phyloP scores from a whole-genome alignment of 2,888 invertebrate species.

The Campopleginae sp. region DNA sequence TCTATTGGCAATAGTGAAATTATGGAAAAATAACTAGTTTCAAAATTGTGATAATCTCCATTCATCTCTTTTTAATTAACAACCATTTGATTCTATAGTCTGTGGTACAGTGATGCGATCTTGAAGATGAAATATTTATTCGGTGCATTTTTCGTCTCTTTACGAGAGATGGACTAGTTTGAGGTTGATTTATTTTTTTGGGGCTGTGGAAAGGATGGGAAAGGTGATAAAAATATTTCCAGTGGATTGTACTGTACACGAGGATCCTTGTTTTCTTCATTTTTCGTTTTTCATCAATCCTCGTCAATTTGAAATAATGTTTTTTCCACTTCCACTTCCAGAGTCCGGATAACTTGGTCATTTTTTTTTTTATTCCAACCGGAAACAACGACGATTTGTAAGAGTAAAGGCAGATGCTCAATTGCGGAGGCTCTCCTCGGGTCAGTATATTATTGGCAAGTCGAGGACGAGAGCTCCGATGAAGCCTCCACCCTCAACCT shows the following conservation, averaged over 20 bases:
- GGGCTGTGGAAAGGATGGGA: background rate
- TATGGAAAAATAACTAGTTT: background rate
- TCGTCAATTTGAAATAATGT: background rate
- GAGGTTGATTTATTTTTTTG: constrained; percentile 10
- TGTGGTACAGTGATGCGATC: background rate
- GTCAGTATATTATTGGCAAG: constrained; percentile 86
- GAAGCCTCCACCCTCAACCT: constrained; percentile 85
- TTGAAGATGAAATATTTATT: background rate
- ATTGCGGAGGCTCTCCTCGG: constrained; percentile 50
- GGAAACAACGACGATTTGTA: background rate
- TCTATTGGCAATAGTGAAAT: background rate
- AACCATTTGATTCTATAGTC: background rate
- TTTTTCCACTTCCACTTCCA: background rate
- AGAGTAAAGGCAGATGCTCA: constrained; percentile 40
- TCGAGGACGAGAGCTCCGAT: constrained; percentile 87
- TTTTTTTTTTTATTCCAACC: constrained; percentile 11
- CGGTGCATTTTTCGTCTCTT: constrained; percentile 21
- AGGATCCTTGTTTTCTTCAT: constrained; percentile 3
- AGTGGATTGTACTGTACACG: background rate
- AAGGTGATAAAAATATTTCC: constrained; percentile 9
- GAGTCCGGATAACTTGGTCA: background rate
- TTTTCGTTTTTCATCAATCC: background rate
- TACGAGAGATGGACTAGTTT: constrained; percentile 34
- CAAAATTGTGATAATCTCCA: background rate
- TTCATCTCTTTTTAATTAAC: background rate